phyloP scores from a whole-genome alignment of 1,140 invertebrate species.

The Chelonus insularis region DNA sequence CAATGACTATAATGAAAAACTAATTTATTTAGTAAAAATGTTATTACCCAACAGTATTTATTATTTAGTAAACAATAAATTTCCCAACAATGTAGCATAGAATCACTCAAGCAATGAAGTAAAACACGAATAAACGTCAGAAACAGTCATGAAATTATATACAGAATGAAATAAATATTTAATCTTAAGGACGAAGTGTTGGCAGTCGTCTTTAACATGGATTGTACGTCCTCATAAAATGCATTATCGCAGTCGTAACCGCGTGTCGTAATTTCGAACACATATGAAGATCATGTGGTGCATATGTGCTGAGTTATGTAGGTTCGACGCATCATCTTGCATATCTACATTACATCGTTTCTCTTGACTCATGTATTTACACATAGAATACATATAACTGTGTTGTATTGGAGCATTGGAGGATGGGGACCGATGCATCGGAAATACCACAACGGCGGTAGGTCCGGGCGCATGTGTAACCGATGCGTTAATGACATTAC shows the following conservation, averaged over 20 bases:
- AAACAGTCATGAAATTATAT: not conserved
- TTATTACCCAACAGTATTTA: too few relatives aligned
- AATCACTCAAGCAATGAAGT: too few relatives aligned
- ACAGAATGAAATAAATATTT: slow-evolving; percentile 14
- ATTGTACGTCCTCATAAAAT: slow-evolving; percentile 38
- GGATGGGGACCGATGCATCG: not conserved
- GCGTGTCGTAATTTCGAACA: slow-evolving; percentile 35
- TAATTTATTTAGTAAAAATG: too few relatives aligned
- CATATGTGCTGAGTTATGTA: slow-evolving; percentile 8
- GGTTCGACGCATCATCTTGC: slow-evolving; percentile 22
- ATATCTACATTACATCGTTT: slow-evolving; percentile 20
- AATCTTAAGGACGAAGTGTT: slow-evolving; percentile 17
- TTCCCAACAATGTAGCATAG: too few relatives aligned
- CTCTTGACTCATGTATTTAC: not conserved
- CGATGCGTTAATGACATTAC: slow-evolving; percentile 58
- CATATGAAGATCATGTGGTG: slow-evolving; percentile 32
- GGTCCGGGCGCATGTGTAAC: slow-evolving; percentile 48
- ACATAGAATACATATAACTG: not conserved
- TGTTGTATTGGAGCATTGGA: not conserved
- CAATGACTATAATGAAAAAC: too few relatives aligned
- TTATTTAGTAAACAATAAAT: too few relatives aligned
- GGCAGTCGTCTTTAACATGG: slow-evolving; percentile 20
- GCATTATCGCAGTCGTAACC: slow-evolving; percentile 41
- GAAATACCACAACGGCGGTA: slow-evolving; percentile 13
- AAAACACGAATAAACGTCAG: not conserved